These are phyloP conservation scores for Sula dactylatra DNA, from an alignment of 2,113 vertebrate species.

Conservation along the genomic window DNA sequence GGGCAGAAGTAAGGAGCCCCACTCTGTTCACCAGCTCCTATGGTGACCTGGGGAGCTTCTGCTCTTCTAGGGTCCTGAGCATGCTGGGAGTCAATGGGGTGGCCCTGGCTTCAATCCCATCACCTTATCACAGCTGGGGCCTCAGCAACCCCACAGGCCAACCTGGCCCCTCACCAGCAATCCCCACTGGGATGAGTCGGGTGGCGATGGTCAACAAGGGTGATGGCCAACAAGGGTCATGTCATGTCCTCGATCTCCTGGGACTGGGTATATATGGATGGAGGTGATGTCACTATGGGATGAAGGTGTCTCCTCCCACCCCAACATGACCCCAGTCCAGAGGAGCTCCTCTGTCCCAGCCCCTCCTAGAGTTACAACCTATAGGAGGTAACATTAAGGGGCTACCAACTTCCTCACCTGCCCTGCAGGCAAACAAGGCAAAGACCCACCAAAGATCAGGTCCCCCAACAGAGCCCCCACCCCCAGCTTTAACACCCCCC, in stretches of 20 bases:
- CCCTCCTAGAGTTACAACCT: background rate
- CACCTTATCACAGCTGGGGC: background rate
- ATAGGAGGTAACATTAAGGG: background rate
- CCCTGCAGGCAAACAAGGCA: background rate
- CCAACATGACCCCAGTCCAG: background rate
- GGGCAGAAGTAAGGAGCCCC: background rate
- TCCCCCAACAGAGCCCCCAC: background rate
- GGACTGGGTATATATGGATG: background rate
- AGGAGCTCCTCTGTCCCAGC: background rate
- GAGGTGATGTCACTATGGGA: background rate
- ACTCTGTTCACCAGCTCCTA: background rate
- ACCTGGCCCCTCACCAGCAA: rapidly evolving
- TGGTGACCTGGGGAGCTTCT: background rate
- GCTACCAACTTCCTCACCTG: too few relatives aligned
- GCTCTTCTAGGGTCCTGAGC: background rate
- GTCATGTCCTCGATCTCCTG: background rate
- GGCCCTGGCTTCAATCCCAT: background rate
- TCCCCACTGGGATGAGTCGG: background rate
- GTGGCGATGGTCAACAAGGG: background rate
- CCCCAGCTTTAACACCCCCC: too few relatives aligned
- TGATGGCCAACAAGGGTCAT: too few relatives aligned
- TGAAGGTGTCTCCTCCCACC: background rate
- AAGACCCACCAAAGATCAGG: background rate
- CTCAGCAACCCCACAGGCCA: background rate
- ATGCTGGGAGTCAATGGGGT: background rate